phyloP scores from a whole-genome alignment of 2,113 vertebrate species.

The Passer montanus region DNA sequence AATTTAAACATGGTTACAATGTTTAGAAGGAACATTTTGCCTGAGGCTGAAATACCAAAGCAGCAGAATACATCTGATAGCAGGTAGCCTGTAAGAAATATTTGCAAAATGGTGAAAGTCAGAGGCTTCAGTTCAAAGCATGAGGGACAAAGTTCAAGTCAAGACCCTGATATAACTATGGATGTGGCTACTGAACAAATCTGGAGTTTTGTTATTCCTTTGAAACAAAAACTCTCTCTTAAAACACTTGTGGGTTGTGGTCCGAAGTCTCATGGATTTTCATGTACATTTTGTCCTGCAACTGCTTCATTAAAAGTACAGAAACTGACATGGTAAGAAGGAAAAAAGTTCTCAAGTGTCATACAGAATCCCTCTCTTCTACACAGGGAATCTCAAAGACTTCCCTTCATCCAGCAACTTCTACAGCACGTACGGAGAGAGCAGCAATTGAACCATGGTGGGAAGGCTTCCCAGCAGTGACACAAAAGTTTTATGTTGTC shows the following conservation, averaged over 20 bases:
- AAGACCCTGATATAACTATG: neutral
- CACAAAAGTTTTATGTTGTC: neutral
- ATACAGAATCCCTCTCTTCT: neutral
- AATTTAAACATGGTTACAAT: neutral
- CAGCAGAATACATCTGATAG: neutral
- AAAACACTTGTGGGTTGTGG: rapidly evolving
- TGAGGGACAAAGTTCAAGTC: neutral
- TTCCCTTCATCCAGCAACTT: neutral
- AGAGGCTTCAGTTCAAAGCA: neutral
- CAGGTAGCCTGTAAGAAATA: neutral
- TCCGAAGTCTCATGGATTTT: neutral
- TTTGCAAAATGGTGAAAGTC: neutral
- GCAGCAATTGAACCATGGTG: rapidly evolving
- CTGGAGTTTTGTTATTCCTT: neutral
- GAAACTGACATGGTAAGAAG: neutral
- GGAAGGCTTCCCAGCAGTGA: neutral
- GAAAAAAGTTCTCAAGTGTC: neutral
- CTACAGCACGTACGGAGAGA: rapidly evolving
- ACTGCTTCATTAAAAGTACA: neutral
- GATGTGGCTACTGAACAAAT: neutral
- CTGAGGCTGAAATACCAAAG: neutral
- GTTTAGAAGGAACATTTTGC: neutral
- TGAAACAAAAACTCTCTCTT: neutral
- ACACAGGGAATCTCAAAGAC: neutral
- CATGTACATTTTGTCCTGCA: neutral